Evolutionary conservation across 2,113 vertebrate genomes (phyloP), one percentile per base, ranked within the genome.

Genomic region (Bufo gargarizans): DNA sequence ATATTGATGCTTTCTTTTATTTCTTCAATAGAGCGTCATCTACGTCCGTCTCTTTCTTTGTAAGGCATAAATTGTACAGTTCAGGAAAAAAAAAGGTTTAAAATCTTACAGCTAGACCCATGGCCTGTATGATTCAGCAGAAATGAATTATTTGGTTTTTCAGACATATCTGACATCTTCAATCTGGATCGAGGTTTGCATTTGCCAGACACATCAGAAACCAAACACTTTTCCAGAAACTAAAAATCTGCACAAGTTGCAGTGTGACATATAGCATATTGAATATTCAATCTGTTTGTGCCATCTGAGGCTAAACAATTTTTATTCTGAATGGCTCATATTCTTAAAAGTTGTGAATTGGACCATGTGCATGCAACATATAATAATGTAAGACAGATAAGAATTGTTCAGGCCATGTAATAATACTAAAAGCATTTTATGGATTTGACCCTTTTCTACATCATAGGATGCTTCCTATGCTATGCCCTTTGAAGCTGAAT

Each of bases 1-100:
- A 78, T 78, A 86, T 78, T 67, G 58, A 50, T 78, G 12, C 47
- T 86, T 58, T 61, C 58, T 78, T 78, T 78, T 65, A 86, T 78
- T 53, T 9, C 55, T 77, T 77, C 71, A 55, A 65, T 22, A 86
- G 74, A 47, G 56, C 56, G 74, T 9, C 13, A 33, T 33, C 33
- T 33, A 33, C 33, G 33, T 33, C 33, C 33, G 33, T 33, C 33
- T 33, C 33, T 71, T 53, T n/a, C n/a, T 85, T 11, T 33, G 33
- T 45, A n/a, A 58, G 83, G 45, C 84, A 76, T 17, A 74, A 49
- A 76, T 85, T 2, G 49, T 85, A 33, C 33, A 33, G 33, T 33
- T 33, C 33, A 33, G 33, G 1, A 33, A 33, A 33, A 33, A 33
- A 33, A 33, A 33, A 33, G 33, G 33, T 33, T 33, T 33, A 4